A percentile compares a stretch with the other conserved stretches of the same genome.
phyloP scores from a whole-genome alignment of 37 sponge, comb jelly and placozoan species.

The Haliclona indistincta region DNA sequence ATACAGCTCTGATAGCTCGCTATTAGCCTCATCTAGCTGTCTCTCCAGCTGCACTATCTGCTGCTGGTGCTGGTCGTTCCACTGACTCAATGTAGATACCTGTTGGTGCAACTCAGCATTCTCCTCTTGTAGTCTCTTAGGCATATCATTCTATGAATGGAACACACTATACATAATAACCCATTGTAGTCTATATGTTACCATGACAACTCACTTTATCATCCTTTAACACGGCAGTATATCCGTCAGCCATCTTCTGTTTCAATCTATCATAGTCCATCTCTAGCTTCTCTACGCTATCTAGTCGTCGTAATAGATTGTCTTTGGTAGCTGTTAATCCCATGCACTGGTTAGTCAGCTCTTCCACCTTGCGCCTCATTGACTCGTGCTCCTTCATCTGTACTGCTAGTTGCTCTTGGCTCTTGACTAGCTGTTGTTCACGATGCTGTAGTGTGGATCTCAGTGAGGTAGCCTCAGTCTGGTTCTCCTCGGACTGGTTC shows the following conservation, averaged over 20 bases:
- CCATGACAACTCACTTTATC: conserved; percentile 55
- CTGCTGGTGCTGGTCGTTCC: conserved; percentile 74
- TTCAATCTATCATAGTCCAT: conserved; percentile 51
- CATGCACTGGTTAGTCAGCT: conserved; percentile 24
- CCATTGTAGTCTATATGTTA: neutral
- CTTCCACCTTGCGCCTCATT: neutral
- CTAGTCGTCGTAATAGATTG: conserved; percentile 32
- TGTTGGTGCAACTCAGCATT: conserved; percentile 67
- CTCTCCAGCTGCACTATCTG: conserved; percentile 46
- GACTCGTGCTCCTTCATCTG: conserved; percentile 15
- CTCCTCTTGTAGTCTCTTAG: conserved; percentile 46
- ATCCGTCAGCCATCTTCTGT: conserved; percentile 25
- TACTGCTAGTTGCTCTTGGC: neutral
- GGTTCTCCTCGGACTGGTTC: neutral
- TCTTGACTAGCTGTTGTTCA: conserved; percentile 4
- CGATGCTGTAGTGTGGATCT: neutral
- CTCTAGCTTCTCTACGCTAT: conserved; percentile 50
- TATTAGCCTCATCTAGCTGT: conserved; percentile 6
- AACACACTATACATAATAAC: neutral
- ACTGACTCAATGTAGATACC: conserved; percentile 70
- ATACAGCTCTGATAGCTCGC: conserved; percentile 15
- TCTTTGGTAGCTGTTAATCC: conserved; percentile 35
- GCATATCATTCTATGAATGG: neutral
- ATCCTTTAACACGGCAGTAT: conserved; percentile 51
- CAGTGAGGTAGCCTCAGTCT: neutral